These are phyloP conservation scores for Euplagia quadripunctaria DNA, from an alignment of 2,888 invertebrate species.

Conservation along the genomic window DNA sequence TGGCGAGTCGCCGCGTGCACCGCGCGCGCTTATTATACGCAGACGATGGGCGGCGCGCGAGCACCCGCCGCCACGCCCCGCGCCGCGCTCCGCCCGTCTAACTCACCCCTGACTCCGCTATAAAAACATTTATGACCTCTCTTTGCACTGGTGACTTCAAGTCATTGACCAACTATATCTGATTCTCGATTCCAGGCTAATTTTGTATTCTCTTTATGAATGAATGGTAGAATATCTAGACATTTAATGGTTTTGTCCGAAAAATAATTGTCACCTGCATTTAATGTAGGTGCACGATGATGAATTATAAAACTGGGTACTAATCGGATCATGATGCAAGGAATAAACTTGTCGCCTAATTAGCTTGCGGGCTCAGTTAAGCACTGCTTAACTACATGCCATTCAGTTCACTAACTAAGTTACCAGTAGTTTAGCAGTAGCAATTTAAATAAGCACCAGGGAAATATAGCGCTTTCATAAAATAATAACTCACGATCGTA, in stretches of 20 bases:
- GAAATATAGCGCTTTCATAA: no score
- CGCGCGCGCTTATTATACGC: constrained; percentile 70
- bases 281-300: no score
- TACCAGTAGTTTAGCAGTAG: not conserved
- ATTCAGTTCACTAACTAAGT: not conserved
- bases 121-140: constrained; percentile 52
- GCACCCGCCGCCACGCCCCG: constrained; percentile 73
- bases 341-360: not conserved
- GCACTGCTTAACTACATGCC: not conserved
- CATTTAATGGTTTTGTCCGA: not conserved
- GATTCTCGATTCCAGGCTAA: constrained; percentile 6
- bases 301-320: not conserved
- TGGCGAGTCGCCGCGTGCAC: constrained; percentile 59
- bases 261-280: not conserved
- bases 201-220: not conserved
- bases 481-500: no score
- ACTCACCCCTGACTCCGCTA: constrained; percentile 48
- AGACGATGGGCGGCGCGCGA: constrained; percentile 74
- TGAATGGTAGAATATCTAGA: no score
- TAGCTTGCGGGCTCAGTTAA: not conserved
- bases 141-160: constrained; percentile 40
- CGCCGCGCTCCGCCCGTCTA: constrained; percentile 69
- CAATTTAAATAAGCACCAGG: not conserved
- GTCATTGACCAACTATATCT: constrained; percentile 50
- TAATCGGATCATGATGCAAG: not conserved